phyloP scores from a whole-genome alignment of 2,113 vertebrate genomes.

The Phylloscopus trochilus region DNA sequence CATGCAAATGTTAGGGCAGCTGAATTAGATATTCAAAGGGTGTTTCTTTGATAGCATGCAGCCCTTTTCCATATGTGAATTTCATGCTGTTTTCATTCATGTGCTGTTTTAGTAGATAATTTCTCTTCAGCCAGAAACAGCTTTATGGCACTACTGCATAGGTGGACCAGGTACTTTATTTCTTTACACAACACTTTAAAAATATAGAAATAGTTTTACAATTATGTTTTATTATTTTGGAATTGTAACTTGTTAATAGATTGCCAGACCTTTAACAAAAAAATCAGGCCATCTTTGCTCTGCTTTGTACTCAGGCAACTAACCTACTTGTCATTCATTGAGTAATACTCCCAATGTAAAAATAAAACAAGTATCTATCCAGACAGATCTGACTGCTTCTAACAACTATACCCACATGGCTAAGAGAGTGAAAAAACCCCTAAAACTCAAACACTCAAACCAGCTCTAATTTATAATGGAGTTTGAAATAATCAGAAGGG shows the following conservation, averaged over 20 bases:
- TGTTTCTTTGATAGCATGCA: background rate
- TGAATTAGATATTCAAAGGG: background rate
- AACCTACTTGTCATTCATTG: background rate
- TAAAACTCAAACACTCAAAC: background rate
- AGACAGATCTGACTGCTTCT: background rate
- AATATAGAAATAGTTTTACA: background rate
- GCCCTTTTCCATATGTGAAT: background rate
- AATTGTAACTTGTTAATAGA: background rate
- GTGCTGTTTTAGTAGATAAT: background rate
- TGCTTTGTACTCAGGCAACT: background rate
- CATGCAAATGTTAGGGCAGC: background rate
- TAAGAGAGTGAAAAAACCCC: fast-evolving
- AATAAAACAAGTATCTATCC: background rate
- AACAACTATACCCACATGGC: background rate
- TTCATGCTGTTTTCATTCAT: background rate
- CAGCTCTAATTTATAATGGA: background rate
- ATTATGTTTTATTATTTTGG: background rate
- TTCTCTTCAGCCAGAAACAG: background rate
- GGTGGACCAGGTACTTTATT: background rate
- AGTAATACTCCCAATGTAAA: background rate
- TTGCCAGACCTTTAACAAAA: background rate
- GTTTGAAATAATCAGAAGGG: background rate
- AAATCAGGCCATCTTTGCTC: background rate
- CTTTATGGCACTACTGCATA: background rate
- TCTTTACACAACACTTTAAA: background rate